Percentiles rank a stretch among this genome's conserved stretches.
Conservation (phyloP, 2,888 invertebrate genomes). For the Saturnia japonica region DNA sequence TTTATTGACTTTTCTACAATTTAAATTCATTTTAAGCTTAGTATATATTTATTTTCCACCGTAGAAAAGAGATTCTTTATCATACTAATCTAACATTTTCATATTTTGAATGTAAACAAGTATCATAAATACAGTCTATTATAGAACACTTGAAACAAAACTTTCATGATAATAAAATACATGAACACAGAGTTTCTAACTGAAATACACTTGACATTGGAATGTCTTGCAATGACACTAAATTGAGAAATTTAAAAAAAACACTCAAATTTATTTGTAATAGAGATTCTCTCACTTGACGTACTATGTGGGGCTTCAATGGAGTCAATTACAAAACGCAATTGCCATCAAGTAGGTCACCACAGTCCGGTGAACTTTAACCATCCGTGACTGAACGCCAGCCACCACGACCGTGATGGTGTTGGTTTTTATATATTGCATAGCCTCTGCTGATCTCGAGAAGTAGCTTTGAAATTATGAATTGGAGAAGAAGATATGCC, state of each 20-base stretch:
- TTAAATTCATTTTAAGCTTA: background rate
- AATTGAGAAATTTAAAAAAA: background rate
- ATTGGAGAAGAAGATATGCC: too few species aligned
- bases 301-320: slow-evolving; percentile 11
- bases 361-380: slow-evolving; percentile 33
- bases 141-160: background rate
- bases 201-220: background rate
- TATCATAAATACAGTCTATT: too few species aligned
- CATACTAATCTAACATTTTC: too few species aligned
- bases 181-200: background rate
- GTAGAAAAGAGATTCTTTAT: too few species aligned
- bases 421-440: background rate
- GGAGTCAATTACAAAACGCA: slow-evolving; percentile 16
- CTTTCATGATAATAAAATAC: background rate
- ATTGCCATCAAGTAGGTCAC: slow-evolving; percentile 35
- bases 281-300: slow-evolving; percentile 5
- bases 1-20: background rate
- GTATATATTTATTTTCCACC: too few species aligned
- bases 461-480: background rate
- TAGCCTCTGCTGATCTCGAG: background rate
- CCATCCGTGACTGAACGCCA: slow-evolving; percentile 40
- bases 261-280: background rate
- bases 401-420: slow-evolving; percentile 2
- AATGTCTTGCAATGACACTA: background rate
- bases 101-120: too few species aligned